Conservation (phyloP, 1,140 invertebrate genomes). For the Drosophila takahashii region DNA sequence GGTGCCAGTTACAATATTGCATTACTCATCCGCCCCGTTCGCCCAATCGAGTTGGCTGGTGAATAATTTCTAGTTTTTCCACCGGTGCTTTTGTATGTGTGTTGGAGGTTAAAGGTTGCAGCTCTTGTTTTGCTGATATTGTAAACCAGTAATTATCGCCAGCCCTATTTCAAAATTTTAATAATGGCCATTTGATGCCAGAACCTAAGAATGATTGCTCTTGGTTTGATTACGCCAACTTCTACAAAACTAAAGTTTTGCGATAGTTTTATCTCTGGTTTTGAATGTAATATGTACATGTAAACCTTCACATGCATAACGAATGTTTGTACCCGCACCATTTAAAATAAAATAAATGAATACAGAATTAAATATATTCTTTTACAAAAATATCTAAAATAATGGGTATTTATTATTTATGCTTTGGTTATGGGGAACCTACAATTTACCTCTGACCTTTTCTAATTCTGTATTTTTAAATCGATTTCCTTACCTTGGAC, state of each 20-base stretch:
- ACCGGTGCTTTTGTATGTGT: neutral
- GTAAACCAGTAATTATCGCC: constrained; percentile 12
- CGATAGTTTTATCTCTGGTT: neutral
- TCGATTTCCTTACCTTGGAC: neutral
- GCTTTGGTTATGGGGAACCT: too few relatives aligned
- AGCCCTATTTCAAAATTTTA: neutral
- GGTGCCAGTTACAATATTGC: constrained; percentile 31
- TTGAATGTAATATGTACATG: neutral
- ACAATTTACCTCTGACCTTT: neutral
- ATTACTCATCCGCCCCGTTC: constrained; percentile 30
- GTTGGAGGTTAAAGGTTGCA: neutral
- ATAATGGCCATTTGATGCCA: neutral
- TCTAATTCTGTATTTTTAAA: neutral
- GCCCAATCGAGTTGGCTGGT: neutral
- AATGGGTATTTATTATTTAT: too few relatives aligned
- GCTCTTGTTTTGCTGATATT: constrained; percentile 2
- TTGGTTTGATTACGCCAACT: neutral
- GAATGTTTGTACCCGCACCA: too few relatives aligned
- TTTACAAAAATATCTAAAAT: too few relatives aligned
- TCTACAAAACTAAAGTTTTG: neutral
- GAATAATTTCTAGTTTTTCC: constrained; percentile 10
- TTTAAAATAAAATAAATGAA: too few relatives aligned
- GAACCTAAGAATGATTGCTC: neutral
- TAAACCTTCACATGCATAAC: too few relatives aligned
- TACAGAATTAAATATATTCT: too few relatives aligned